These are phyloP conservation scores for Blastobasis lacticolella DNA, from an alignment of 2,888 invertebrate genomes.

Conservation along the genomic window DNA sequence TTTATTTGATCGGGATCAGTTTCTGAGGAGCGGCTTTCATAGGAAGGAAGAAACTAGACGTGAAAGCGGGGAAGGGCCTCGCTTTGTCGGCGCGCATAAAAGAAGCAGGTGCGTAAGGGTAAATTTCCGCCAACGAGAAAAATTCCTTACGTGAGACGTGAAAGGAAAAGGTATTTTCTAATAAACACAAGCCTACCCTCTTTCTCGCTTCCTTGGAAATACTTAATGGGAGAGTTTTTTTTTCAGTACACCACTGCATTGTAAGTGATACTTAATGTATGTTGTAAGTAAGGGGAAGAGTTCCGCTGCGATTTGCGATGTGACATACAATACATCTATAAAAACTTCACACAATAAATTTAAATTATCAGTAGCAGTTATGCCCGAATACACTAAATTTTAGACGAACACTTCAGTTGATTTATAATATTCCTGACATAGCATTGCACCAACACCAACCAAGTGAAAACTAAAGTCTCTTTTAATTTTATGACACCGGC, in stretches of 20 bases:
- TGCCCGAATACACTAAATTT: too few relatives aligned
- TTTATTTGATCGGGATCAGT: conserved; percentile 32
- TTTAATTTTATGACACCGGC: too few relatives aligned
- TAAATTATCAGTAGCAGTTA: too few relatives aligned
- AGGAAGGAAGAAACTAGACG: conserved; percentile 21
- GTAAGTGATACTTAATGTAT: conserved; percentile 7
- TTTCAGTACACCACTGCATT: conserved; percentile 15
- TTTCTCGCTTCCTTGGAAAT: conserved; percentile 19
- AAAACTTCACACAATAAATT: too few relatives aligned
- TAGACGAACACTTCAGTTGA: too few relatives aligned
- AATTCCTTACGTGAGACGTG: conserved; percentile 38
- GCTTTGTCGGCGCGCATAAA: conserved; percentile 32
- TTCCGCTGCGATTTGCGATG: too few relatives aligned
- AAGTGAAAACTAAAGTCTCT: too few relatives aligned
- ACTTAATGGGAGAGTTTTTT: conserved; percentile 18
- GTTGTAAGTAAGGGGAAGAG: too few relatives aligned
- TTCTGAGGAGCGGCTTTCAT: conserved; percentile 12
- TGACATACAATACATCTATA: too few relatives aligned
- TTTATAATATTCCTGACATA: too few relatives aligned
- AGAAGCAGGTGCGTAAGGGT: conserved; percentile 40
- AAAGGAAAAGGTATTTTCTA: conserved; percentile 47
- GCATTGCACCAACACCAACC: too few relatives aligned
- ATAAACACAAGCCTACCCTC: conserved; percentile 36
- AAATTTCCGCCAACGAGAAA: conserved; percentile 38
- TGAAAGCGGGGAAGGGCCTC: conserved; percentile 25